Conservation (phyloP, 2,113 vertebrate species). For the Neotoma lepida region DNA sequence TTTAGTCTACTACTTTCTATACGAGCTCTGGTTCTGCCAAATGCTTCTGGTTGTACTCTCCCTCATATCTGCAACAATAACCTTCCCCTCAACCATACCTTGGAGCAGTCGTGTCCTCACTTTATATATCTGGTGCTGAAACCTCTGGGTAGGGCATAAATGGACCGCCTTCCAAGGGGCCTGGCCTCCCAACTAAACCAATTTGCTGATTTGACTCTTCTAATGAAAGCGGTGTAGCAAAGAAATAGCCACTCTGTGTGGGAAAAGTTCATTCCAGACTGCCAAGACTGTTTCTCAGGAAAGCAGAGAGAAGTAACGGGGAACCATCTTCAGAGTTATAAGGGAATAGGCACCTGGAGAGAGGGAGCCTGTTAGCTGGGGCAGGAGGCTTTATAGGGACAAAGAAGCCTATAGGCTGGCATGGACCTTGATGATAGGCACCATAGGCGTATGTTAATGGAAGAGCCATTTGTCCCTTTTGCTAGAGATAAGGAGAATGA, state of each 20-base stretch:
- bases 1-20: not conserved
- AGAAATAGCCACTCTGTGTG: not conserved
- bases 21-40: not conserved
- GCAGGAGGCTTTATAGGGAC: not conserved
- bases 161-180: not conserved
- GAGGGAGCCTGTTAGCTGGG: not conserved
- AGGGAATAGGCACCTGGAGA: not conserved
- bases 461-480: not conserved
- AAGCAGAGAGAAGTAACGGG: not conserved
- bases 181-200: not conserved
- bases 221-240: not conserved
- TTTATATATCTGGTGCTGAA: not conserved
- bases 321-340: not conserved
- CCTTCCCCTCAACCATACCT: not conserved
- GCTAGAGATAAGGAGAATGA: not conserved
- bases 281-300: not conserved
- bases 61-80: not conserved
- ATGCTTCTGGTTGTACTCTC: not conserved
- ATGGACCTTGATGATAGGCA: not conserved
- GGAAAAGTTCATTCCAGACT: not conserved
- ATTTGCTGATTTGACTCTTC: not conserved
- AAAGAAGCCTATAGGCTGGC: not conserved
- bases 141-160: not conserved
- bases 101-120: not conserved
- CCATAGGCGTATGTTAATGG: not conserved